Evolutionary conservation across 2,888 invertebrate species (phyloP), one percentile per base, ranked within the genome.

Genomic region (Ennomos erosarius): DNA sequence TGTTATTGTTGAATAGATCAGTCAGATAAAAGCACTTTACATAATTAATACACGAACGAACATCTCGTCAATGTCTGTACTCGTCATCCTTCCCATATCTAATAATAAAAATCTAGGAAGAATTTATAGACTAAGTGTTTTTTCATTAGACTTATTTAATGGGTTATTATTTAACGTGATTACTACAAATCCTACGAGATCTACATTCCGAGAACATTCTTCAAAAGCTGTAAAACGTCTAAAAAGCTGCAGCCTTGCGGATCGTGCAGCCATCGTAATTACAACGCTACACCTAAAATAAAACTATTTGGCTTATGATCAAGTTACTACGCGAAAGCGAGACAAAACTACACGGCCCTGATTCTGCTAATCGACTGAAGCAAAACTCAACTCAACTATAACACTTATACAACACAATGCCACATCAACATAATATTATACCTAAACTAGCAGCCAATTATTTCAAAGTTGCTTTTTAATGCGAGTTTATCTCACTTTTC

Each of bases 221-320:
- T 68, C 68, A 70, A 68, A 79, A 79, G 78, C 76, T 70, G 72
- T 74, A 75, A 73, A 73, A 75, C 65, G 66, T 75, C 75, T 73
- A 84, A 78, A 72, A 86, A 88, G 91, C 90, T 87, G 90, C 88
- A 88, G 89, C 88, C 87, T 79, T 77, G 76, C 77, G 77, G 77
- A 75, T 69, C 68, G 79, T 79, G 82, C 82, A 77, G 81, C 79
- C 75, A 73, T 74, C 71, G 68, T 73, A 69, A 65, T 54, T 70
- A 70, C 66, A 78, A 75, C 68, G 81, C 81, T 83, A 82, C 81
- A 82, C 82, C 79, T 79, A 71, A 71, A 69, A 70, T 75, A 81
- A 79, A 74, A 75, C 82, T 82, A 84, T 82, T 84, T 80, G 84
- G 84, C 84, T 82, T 79, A 79, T 77, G 67, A 73, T 80, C 73